These are phyloP conservation scores for Nebria ingens DNA, from an alignment of 1,140 invertebrate genomes.

Conservation along the genomic window DNA sequence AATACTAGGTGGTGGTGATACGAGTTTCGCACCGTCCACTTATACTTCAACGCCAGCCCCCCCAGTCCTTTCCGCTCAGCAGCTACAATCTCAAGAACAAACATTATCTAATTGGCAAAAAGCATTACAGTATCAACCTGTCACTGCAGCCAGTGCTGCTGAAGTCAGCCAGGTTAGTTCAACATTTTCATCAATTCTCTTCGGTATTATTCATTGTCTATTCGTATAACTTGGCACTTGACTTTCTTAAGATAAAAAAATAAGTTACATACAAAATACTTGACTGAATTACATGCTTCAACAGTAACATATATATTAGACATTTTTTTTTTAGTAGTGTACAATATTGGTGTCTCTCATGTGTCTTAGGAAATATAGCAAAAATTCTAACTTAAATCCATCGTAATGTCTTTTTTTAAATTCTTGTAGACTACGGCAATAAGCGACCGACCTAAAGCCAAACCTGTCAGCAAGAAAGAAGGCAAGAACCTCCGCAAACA, in stretches of 20 bases:
- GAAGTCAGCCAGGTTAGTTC: constrained; percentile 38
- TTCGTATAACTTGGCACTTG: too few relatives aligned
- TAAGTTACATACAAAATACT: too few relatives aligned
- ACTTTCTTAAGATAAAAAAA: too few relatives aligned
- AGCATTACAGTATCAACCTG: constrained; percentile 23
- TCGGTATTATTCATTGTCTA: too few relatives aligned
- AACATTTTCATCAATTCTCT: too few relatives aligned
- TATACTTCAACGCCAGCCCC: constrained; percentile 22
- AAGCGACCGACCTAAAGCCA: constrained; percentile 68
- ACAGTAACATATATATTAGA: too few relatives aligned
- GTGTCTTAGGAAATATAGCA: constrained; percentile 13
- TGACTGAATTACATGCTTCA: too few relatives aligned
- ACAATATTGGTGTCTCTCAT: not conserved
- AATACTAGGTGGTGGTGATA: constrained; percentile 15
- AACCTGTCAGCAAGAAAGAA: constrained; percentile 66
- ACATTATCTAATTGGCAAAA: not conserved
- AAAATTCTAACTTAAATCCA: not conserved
- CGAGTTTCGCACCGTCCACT: constrained; percentile 16
- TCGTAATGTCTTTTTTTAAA: not conserved
- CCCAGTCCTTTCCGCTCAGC: constrained; percentile 24
- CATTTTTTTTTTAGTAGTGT: not conserved
- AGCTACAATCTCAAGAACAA: constrained; percentile 26
- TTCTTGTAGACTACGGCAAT: constrained; percentile 56
- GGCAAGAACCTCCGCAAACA: constrained; percentile 45
- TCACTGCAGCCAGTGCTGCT: constrained; percentile 20